phyloP scores from a whole-genome alignment of 2,797 vertebrate species.

The Acipenser oxyrinchus region DNA sequence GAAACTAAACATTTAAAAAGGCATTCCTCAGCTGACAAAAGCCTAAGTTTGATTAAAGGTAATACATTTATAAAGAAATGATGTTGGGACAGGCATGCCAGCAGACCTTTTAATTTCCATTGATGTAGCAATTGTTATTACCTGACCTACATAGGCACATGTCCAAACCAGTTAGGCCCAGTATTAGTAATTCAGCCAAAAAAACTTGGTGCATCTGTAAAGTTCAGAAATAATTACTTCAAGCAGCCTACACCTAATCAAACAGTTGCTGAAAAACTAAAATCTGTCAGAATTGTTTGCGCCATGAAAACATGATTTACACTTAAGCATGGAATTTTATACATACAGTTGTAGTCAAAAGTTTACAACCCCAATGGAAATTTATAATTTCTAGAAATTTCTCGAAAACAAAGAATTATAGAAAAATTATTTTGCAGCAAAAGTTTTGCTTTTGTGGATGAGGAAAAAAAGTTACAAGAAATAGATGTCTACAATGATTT shows the following conservation, averaged over 20 bases:
- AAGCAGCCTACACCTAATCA: conserved; percentile 31
- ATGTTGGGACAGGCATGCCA: conserved; percentile 1
- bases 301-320: conserved; percentile 31
- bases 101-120: conserved; percentile 19
- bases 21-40: background rate
- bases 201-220: conserved; percentile 34
- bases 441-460: too few relatives aligned
- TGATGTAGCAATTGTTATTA: conserved; percentile 36
- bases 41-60: background rate
- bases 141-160: conserved; percentile 51
- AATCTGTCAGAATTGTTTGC: conserved; percentile 21
- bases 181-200: conserved; percentile 59
- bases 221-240: conserved; percentile 46
- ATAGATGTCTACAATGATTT: too few relatives aligned
- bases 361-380: too few relatives aligned
- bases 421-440: too few relatives aligned
- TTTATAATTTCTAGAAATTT: too few relatives aligned
- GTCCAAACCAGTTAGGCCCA: conserved; percentile 54
- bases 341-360: background rate
- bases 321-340: conserved; percentile 13
- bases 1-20: too few relatives aligned
- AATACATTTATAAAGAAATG: too few relatives aligned
- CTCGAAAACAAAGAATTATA: too few relatives aligned
- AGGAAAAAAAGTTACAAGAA: too few relatives aligned
- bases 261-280: conserved; percentile 25